phyloP scores from a whole-genome alignment of 1,140 invertebrate genomes.

The Venturia canescens region DNA sequence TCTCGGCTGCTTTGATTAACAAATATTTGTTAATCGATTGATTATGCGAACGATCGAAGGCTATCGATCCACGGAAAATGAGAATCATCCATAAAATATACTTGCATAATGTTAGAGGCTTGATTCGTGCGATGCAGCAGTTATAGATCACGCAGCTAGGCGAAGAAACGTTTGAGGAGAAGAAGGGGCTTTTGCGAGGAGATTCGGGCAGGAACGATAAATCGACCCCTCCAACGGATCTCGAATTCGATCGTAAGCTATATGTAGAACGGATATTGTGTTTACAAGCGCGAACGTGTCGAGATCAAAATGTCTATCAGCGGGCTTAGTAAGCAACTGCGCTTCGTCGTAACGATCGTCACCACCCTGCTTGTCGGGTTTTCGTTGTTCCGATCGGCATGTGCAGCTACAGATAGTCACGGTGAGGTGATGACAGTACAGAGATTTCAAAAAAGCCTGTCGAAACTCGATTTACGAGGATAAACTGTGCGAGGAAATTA shows the following conservation, averaged over 20 bases:
- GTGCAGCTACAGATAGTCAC: conserved; percentile 33
- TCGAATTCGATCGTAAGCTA: conserved; percentile 40
- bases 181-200: conserved; percentile 1
- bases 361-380: conserved; percentile 35
- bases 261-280: conserved; percentile 52
- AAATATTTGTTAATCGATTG: too few species aligned
- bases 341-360: conserved; percentile 45
- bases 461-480: background rate
- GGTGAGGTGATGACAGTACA: conserved; percentile 41
- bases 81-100: background rate
- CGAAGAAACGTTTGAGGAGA: background rate
- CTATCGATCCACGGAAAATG: too few species aligned
- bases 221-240: conserved; percentile 41
- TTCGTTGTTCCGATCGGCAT: conserved; percentile 29
- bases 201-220: conserved; percentile 50
- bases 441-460: background rate
- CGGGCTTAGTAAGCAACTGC: conserved; percentile 54
- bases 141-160: background rate
- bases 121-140: background rate
- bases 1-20: too few species aligned
- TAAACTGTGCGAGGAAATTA: too few species aligned
- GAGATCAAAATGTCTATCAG: conserved; percentile 55
- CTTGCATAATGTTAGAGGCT: background rate
- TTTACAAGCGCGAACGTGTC: conserved; percentile 51
- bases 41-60: too few species aligned